Conservation (phyloP, 30 jellyfish, hydroid and myxozoan species). For the Cassiopea xamachana region DNA sequence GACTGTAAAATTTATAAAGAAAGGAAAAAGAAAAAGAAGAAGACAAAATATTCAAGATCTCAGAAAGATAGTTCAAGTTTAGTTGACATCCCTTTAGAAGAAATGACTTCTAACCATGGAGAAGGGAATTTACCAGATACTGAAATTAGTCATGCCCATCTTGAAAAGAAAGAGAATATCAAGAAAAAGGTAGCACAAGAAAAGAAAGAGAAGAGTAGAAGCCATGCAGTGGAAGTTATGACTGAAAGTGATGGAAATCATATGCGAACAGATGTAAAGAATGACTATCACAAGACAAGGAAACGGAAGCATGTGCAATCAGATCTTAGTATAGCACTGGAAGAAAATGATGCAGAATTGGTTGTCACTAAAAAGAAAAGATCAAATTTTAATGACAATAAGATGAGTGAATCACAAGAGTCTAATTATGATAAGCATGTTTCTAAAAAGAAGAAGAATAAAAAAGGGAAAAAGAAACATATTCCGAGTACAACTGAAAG, state of each 20-base stretch:
- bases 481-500: background rate
- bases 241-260: background rate
- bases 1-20: background rate
- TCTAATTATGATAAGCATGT: background rate
- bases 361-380: background rate
- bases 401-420: background rate
- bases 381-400: no score
- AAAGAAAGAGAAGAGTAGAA: background rate
- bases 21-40: background rate
- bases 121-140: no score
- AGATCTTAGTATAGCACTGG: background rate
- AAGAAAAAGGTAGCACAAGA: background rate
- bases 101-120: no score
- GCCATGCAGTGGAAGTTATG: background rate
- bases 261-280: background rate
- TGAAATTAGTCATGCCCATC: no score
- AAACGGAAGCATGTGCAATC: background rate
- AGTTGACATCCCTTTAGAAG: no score
- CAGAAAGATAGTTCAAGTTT: background rate
- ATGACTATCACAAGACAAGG: background rate
- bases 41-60: background rate
- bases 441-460: background rate
- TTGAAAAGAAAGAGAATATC: no score
- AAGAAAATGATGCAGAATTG: background rate
- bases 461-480: background rate